A percentile compares a stretch with the other conserved stretches of the same genome.
These are phyloP conservation scores for Cheilosia scutellata DNA, from an alignment of 2,888 invertebrate species.

Conservation along the genomic window DNA sequence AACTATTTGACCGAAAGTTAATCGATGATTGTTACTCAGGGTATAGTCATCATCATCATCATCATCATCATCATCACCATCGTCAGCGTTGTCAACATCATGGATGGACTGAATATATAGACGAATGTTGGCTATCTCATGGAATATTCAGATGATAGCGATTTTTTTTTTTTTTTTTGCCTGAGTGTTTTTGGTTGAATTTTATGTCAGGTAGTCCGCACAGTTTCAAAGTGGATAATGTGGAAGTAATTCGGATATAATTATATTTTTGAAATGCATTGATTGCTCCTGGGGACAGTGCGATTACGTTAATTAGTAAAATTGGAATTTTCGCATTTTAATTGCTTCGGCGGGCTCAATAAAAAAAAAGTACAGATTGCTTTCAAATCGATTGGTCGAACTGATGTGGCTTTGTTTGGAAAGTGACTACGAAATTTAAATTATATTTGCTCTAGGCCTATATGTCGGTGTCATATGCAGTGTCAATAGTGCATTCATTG, in stretches of 20 bases:
- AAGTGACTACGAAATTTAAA: neutral
- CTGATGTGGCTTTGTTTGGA: neutral
- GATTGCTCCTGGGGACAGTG: constrained; percentile 58
- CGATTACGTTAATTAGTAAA: constrained; percentile 70
- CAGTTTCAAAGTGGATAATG: constrained; percentile 64
- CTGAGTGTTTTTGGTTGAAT: constrained; percentile 7
- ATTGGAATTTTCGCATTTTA: constrained; percentile 70
- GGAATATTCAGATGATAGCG: constrained; percentile 41
- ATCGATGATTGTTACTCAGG: constrained; percentile 67
- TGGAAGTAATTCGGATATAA: constrained; percentile 67
- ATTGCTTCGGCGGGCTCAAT: constrained; percentile 53
- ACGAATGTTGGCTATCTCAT: constrained; percentile 30
- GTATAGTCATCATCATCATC: constrained; percentile 47
- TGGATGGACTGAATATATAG: neutral
- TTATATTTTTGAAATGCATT: constrained; percentile 62
- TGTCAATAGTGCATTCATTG: too few species aligned
- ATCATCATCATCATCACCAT: neutral
- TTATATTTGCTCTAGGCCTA: too few species aligned
- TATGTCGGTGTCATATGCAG: neutral
- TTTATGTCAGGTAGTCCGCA: constrained; percentile 16
- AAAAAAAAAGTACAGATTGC: constrained; percentile 1
- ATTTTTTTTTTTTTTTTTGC: constrained; percentile 10
- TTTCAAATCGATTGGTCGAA: neutral
- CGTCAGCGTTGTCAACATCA: constrained; percentile 3
- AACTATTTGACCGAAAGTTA: constrained; percentile 73